Percentiles rank a stretch among this genome's conserved stretches.
These are phyloP conservation scores for Coecobrya sp. DNA, from an alignment of 2,888 invertebrate genomes.

Conservation along the genomic window DNA sequence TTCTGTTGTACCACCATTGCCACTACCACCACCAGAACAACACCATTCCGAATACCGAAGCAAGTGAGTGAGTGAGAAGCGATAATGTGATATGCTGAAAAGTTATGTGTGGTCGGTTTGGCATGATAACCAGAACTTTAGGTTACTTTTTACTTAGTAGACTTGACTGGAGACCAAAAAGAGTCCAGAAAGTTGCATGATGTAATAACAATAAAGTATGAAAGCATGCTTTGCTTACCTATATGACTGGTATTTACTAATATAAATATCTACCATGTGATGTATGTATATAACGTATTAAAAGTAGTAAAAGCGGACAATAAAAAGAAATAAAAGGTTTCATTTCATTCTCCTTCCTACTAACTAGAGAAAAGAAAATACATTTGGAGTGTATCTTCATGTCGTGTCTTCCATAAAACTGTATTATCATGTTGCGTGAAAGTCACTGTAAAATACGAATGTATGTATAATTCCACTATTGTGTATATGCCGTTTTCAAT, in stretches of 20 bases:
- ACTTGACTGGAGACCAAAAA: constrained; percentile 50
- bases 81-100: constrained; percentile 68
- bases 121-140: constrained; percentile 52
- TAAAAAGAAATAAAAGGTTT: constrained; percentile 14
- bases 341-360: not conserved
- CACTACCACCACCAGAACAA: constrained; percentile 8
- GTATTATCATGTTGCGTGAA: not conserved
- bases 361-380: not conserved
- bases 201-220: constrained; percentile 11
- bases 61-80: constrained; percentile 23
- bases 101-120: constrained; percentile 68
- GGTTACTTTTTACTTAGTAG: constrained; percentile 50
- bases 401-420: not conserved
- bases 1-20: not conserved
- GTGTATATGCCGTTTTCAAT: not conserved
- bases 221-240: not conserved
- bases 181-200: constrained; percentile 31
- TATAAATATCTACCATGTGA: not conserved
- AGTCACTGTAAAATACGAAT: not conserved
- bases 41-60: not conserved
- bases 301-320: not conserved
- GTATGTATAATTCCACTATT: too few species aligned
- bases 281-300: not conserved
- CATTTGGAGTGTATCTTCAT: not conserved
- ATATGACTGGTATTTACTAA: not conserved